Evolutionary conservation across 2,888 invertebrate genomes (phyloP).

Genomic region (Anthrax anthrax): DNA sequence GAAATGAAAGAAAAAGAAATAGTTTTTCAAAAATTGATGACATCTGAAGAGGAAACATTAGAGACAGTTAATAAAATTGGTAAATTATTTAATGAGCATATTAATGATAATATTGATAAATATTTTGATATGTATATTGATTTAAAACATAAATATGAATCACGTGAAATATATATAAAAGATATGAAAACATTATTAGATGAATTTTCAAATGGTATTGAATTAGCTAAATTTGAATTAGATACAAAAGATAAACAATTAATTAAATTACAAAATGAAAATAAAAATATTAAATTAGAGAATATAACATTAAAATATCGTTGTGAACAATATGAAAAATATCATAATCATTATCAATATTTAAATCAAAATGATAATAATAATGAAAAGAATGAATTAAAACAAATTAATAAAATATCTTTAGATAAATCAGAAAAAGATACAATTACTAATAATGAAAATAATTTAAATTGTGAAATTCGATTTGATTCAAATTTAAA

Average conservation of each 20-base stretch:
- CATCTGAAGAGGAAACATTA: conserved; percentile 32
- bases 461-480: too few relatives aligned
- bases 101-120: conserved; percentile 30
- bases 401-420: conserved; percentile 28
- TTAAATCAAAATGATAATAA: neutral
- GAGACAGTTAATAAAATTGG: conserved; percentile 35
- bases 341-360: neutral
- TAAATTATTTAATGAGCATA: conserved; percentile 34
- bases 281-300: conserved; percentile 31
- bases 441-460: too few relatives aligned
- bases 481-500: too few relatives aligned
- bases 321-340: conserved; percentile 11
- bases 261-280: conserved; percentile 27
- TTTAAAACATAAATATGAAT: conserved; percentile 30
- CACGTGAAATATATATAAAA: conserved; percentile 31
- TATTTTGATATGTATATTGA: conserved; percentile 32
- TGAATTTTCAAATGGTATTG: conserved; percentile 33
- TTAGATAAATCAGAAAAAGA: too few relatives aligned
- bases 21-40: conserved; percentile 29
- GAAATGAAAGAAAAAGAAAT: conserved; percentile 33
- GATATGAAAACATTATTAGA: conserved; percentile 34
- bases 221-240: conserved; percentile 31
- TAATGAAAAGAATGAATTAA: conserved; percentile 18
- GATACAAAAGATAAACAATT: conserved; percentile 31
- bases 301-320: conserved; percentile 27